These are phyloP conservation scores for Sinonovacula constricta DNA, from an alignment of 1,140 invertebrate genomes.

Conservation along the genomic window DNA sequence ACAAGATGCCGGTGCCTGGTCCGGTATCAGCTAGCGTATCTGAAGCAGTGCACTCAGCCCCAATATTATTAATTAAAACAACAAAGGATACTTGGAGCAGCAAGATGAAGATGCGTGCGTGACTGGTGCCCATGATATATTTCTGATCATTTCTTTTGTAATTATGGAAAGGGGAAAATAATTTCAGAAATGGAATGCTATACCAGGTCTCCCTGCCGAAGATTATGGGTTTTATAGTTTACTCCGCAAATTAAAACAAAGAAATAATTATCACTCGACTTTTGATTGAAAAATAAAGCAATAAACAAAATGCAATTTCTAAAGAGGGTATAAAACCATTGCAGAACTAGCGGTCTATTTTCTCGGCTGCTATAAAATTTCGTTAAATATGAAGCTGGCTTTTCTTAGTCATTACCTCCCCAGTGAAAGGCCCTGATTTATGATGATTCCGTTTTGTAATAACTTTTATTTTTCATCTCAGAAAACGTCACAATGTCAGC, in stretches of 20 bases:
- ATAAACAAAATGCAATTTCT: conserved; percentile 52
- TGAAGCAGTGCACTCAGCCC: not conserved
- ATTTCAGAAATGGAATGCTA: conserved; percentile 42
- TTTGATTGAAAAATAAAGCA: conserved; percentile 52
- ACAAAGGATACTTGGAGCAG: not conserved
- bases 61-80: conserved; percentile 49
- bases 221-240: conserved; percentile 51
- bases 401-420: conserved; percentile 41
- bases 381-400: conserved; percentile 47
- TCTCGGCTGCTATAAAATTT: conserved; percentile 32
- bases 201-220: conserved; percentile 35
- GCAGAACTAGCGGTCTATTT: conserved; percentile 42
- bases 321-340: conserved; percentile 47
- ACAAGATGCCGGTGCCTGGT: not conserved
- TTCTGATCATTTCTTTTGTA: conserved; percentile 46
- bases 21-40: not conserved
- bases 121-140: conserved; percentile 44
- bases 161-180: conserved; percentile 50
- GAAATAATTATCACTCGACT: conserved; percentile 48
- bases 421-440: conserved; percentile 36
- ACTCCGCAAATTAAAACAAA: conserved; percentile 44
- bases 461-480: conserved; percentile 49
- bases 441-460: conserved; percentile 44
- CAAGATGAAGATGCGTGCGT: conserved; percentile 34
- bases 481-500: conserved; percentile 41